These are phyloP conservation scores for Myiagra hebetior DNA, from an alignment of 2,113 vertebrate genomes.

Conservation along the genomic window DNA sequence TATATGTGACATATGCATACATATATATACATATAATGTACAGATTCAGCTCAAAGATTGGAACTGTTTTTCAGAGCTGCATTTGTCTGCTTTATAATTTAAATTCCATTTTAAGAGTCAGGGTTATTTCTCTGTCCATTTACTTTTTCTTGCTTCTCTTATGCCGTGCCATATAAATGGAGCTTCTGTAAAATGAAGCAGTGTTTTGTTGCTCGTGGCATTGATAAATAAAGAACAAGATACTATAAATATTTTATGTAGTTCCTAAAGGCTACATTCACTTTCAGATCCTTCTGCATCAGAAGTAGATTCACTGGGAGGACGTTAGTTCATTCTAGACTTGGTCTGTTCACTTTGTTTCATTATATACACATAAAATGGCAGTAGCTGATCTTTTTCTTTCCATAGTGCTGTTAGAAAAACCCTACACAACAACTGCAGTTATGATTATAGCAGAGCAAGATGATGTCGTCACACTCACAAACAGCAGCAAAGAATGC, in stretches of 20 bases:
- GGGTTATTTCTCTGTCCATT: background rate
- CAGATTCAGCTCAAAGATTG: background rate
- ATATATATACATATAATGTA: background rate
- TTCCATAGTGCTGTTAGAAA: background rate
- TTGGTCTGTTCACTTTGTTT: background rate
- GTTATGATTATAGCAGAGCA: background rate
- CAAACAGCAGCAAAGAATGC: background rate
- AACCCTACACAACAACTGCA: background rate
- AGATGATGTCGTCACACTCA: background rate
- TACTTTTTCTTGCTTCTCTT: background rate
- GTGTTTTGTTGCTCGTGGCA: slow-evolving; percentile 43
- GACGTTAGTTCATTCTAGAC: background rate
- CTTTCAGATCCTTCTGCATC: slow-evolving; percentile 20
- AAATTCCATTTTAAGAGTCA: background rate
- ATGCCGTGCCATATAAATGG: background rate
- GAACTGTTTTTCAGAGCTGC: background rate
- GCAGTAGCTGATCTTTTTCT: background rate
- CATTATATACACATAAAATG: background rate
- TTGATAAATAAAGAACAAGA: slow-evolving; percentile 62
- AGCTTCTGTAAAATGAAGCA: slow-evolving; percentile 17
- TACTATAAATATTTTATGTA: slow-evolving; percentile 60
- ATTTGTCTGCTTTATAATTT: background rate
- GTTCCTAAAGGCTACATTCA: slow-evolving; percentile 49
- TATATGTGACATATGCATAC: background rate
- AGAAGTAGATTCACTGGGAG: background rate